Evolutionary conservation across 92 coral and sea anemone genomes (phyloP).

Genomic region (Meandrina meandrites): DNA sequence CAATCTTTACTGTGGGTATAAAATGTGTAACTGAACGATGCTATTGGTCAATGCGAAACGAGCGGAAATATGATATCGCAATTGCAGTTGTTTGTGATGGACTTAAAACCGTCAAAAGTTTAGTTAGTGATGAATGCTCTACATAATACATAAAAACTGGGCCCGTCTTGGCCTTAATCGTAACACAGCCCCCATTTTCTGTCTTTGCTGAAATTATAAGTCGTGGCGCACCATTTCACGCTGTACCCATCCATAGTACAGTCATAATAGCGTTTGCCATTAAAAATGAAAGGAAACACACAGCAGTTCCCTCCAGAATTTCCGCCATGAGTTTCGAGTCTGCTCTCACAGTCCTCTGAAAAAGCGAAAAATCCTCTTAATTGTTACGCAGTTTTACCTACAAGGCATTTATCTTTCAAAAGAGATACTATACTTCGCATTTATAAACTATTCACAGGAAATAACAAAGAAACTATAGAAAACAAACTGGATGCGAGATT

Average conservation of each 20-base stretch:
- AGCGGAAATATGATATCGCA: too few species aligned
- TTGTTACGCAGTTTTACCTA: background rate
- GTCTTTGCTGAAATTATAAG: constrained; percentile 51
- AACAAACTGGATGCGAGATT: too few species aligned
- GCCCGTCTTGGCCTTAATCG: background rate
- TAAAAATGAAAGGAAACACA: constrained; percentile 76
- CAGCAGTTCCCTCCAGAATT: constrained; percentile 89
- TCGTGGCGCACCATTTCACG: constrained; percentile 82
- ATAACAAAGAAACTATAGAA: too few species aligned
- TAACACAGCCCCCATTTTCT: constrained; percentile 81
- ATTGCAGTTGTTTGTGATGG: too few species aligned
- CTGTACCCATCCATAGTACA: constrained; percentile 62
- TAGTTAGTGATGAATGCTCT: too few species aligned
- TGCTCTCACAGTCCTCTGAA: constrained; percentile 83
- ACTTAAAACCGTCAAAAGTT: too few species aligned
- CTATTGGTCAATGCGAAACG: too few species aligned
- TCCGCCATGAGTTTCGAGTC: constrained; percentile 77
- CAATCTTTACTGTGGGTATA: background rate
- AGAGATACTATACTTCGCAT: background rate
- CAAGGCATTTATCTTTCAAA: background rate
- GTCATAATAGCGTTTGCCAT: constrained; percentile 56
- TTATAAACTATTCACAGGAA: background rate
- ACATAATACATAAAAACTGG: background rate
- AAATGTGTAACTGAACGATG: too few species aligned
- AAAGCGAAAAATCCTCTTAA: background rate